Evolutionary conservation across 1,140 invertebrate genomes (phyloP).

Genomic region (Drosophila aff.): DNA sequence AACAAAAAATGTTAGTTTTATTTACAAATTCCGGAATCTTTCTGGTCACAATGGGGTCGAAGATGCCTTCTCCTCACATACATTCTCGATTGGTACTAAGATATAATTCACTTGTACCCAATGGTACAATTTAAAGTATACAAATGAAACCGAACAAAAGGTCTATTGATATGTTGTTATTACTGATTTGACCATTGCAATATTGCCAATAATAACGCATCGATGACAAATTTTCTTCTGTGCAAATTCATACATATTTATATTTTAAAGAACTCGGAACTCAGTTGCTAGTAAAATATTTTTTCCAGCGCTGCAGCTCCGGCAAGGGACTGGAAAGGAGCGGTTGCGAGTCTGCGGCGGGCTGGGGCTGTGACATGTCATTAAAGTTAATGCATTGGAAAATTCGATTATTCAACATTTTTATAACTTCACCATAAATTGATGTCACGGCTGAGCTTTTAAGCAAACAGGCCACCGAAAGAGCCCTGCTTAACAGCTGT

Average conservation of each 20-base stretch:
- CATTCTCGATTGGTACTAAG: not conserved
- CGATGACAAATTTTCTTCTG: not conserved
- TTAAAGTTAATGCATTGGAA: conserved; percentile 76
- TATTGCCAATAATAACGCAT: not conserved
- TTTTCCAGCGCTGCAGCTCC: not conserved
- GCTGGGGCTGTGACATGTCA: conserved; percentile 39
- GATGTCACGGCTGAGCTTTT: conserved; percentile 47
- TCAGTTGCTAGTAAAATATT: not conserved
- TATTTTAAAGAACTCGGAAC: not conserved
- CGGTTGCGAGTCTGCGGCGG: not conserved
- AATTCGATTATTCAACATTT: conserved; percentile 72
- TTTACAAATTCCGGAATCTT: no score
- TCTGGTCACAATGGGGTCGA: no score
- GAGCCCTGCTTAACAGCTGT: conserved; percentile 51
- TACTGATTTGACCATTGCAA: not conserved
- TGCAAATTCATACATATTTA: not conserved
- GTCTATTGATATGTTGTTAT: not conserved
- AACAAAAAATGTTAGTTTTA: no score
- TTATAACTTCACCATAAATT: conserved; percentile 58
- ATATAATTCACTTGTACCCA: not conserved
- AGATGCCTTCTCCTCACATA: not conserved
- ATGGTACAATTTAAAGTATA: not conserved
- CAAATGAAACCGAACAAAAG: not conserved
- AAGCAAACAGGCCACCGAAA: conserved; percentile 37
- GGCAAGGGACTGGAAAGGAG: not conserved